Conservation (phyloP, 2,113 vertebrate genomes). For the Dissostichus mawsoni region DNA sequence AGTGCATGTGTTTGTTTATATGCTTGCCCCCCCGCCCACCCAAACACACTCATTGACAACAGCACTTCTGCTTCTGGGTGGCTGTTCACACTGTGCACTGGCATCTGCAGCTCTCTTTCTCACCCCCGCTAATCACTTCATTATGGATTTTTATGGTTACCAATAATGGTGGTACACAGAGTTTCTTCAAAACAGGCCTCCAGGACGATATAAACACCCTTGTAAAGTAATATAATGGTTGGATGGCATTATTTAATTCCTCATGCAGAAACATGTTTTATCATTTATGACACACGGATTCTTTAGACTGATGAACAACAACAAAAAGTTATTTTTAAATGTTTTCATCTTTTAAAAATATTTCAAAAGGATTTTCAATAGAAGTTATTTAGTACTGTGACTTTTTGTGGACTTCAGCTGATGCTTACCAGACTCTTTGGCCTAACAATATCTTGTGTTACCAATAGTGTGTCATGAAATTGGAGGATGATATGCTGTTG, state of each 20-base stretch:
- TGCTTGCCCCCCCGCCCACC: not conserved
- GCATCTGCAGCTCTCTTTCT: conserved; percentile 34
- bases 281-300: not conserved
- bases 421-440: conserved; percentile 1
- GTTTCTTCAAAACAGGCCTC: conserved; percentile 40
- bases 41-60: conserved; percentile 33
- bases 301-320: not conserved
- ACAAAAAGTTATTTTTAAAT: not conserved
- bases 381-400: not conserved
- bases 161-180: conserved; percentile 23
- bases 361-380: conserved; percentile 8
- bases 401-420: not conserved
- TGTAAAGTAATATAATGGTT: conserved; percentile 33
- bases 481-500: not conserved
- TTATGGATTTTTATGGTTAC: conserved; percentile 47
- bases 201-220: conserved; percentile 51
- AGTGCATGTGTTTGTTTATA: conserved; percentile 13
- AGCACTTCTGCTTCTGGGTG: conserved; percentile 57
- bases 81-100: conserved; percentile 25
- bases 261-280: conserved; percentile 18
- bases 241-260: conserved; percentile 15
- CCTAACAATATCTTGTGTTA: not conserved
- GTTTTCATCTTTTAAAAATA: not conserved
- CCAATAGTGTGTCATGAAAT: not conserved
- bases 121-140: conserved; percentile 62